A percentile compares a stretch with the other conserved stretches of the same genome.
These are phyloP conservation scores for Lepidocyrtoides sp. DNA, from an alignment of 2,888 invertebrate species.

Conservation along the genomic window DNA sequence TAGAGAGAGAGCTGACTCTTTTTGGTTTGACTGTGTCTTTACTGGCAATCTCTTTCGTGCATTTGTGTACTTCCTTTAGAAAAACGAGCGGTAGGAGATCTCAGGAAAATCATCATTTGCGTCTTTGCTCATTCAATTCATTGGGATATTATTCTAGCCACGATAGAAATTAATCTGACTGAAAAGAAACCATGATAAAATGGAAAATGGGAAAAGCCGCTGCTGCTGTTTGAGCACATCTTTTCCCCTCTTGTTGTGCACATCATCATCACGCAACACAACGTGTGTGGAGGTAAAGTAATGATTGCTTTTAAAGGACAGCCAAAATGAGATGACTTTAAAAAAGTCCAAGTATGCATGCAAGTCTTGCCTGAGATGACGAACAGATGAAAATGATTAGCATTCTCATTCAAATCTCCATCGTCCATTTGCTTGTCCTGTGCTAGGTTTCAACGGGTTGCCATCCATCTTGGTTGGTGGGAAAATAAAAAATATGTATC, in stretches of 20 bases:
- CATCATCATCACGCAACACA: background rate
- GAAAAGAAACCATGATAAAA: conserved; percentile 32
- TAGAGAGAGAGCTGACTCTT: no score
- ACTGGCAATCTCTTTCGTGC: background rate
- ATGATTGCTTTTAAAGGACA: conserved; percentile 46
- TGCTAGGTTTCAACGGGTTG: conserved; percentile 27
- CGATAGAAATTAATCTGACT: conserved; percentile 41
- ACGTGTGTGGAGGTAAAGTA: no score
- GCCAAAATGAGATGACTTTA: conserved; percentile 35
- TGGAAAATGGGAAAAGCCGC: conserved; percentile 57
- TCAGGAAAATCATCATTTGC: conserved; percentile 55
- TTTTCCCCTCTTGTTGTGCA: background rate
- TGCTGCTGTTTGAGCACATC: background rate
- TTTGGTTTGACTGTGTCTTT: background rate
- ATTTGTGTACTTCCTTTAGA: background rate
- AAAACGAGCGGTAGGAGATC: conserved; percentile 63
- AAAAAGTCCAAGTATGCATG: background rate
- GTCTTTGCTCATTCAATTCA: conserved; percentile 59
- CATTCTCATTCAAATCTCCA: conserved; percentile 58
- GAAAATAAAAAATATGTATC: conserved; percentile 37
- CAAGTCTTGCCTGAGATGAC: conserved; percentile 5
- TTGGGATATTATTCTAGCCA: conserved; percentile 12
- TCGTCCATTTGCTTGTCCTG: conserved; percentile 28
- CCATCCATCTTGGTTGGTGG: conserved; percentile 22
- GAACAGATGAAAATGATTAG: conserved; percentile 60